Percentiles rank a stretch among this genome's conserved stretches.
These are phyloP conservation scores for Porites rus DNA, from an alignment of 92 coral and sea anemone genomes.

Conservation along the genomic window DNA sequence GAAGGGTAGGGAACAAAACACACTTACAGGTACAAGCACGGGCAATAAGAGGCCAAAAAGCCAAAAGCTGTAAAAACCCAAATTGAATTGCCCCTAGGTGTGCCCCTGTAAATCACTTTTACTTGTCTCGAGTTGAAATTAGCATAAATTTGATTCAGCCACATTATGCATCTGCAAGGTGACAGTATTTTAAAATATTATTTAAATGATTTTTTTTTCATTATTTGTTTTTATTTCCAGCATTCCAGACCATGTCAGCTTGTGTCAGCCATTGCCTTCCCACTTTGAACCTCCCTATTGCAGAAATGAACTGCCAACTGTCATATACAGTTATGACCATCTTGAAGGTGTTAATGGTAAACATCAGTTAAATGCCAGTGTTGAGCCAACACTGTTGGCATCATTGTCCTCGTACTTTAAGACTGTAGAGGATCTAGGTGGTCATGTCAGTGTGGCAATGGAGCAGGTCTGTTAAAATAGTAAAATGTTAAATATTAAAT, in stretches of 20 bases:
- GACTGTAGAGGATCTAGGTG: conserved; percentile 80
- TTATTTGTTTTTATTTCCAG: conserved; percentile 44
- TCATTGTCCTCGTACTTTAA: conserved; percentile 64
- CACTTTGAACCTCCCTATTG: conserved; percentile 80
- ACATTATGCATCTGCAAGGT: too few species aligned
- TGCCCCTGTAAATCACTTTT: too few species aligned
- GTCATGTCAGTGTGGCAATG: conserved; percentile 58
- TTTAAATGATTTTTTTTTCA: too few species aligned
- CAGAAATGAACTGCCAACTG: conserved; percentile 63
- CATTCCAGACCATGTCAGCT: conserved; percentile 76
- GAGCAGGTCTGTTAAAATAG: not conserved
- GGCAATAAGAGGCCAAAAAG: too few species aligned
- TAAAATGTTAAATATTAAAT: not conserved
- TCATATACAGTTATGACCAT: conserved; percentile 87
- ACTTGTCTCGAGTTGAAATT: too few species aligned
- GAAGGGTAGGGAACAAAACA: too few species aligned
- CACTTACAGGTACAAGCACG: too few species aligned
- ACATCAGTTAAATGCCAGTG: conserved; percentile 64
- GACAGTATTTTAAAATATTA: not conserved
- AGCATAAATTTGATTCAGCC: too few species aligned
- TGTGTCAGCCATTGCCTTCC: conserved; percentile 50
- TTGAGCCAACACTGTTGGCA: conserved; percentile 56
- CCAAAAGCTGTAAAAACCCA: too few species aligned
- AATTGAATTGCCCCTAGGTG: too few species aligned
- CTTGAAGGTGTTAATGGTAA: conserved; percentile 82